Percentiles rank a stretch among this genome's conserved stretches.
These are phyloP conservation scores for Clunio marinus DNA, from an alignment of 2,888 invertebrate species.

Conservation along the genomic window DNA sequence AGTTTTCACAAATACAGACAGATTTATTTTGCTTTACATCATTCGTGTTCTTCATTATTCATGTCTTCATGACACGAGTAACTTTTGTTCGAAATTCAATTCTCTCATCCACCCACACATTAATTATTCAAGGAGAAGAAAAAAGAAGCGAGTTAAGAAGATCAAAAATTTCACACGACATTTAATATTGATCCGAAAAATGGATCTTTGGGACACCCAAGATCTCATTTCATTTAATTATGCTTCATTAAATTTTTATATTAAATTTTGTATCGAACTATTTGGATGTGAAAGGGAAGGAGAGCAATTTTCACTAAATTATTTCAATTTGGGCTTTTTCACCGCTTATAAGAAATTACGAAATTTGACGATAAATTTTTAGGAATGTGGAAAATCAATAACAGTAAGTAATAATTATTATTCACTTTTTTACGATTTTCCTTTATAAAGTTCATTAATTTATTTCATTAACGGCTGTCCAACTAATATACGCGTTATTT, in stretches of 20 bases:
- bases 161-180: background rate
- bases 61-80: too few relatives aligned
- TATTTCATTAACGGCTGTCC: background rate
- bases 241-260: background rate
- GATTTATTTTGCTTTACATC: too few relatives aligned
- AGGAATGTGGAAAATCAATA: too few relatives aligned
- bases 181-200: background rate
- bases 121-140: background rate
- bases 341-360: too few relatives aligned
- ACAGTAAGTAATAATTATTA: too few relatives aligned
- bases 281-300: background rate
- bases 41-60: too few relatives aligned
- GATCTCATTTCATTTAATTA: background rate
- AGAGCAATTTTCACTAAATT: background rate
- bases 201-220: background rate
- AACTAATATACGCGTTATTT: background rate
- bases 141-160: too few relatives aligned
- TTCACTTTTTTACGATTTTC: too few relatives aligned
- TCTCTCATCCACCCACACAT: background rate
- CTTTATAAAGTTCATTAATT: background rate
- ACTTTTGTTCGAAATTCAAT: background rate
- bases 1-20: too few relatives aligned
- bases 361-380: too few relatives aligned
- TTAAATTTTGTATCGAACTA: too few relatives aligned
- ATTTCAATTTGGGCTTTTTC: too few relatives aligned